phyloP scores from a whole-genome alignment of 1,140 invertebrate genomes.

The Calosoma granatense region DNA sequence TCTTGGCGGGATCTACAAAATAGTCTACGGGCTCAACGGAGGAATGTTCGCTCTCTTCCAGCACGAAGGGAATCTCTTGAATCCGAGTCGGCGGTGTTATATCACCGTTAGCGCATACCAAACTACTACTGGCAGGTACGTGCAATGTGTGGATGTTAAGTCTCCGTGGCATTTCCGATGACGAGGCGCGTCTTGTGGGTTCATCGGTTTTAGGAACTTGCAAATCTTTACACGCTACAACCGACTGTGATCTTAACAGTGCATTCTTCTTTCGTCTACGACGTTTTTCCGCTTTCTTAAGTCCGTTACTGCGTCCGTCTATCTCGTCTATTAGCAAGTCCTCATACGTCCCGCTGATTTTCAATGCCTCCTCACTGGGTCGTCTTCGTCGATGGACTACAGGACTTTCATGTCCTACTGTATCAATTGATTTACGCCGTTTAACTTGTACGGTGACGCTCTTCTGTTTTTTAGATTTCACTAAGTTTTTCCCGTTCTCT shows the following conservation, averaged over 20 bases:
- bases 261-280: slow-evolving; percentile 28
- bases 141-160: neutral
- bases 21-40: neutral
- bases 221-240: slow-evolving; percentile 20
- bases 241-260: slow-evolving; percentile 15
- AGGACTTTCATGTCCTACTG: slow-evolving; percentile 38
- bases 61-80: slow-evolving; percentile 28
- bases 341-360: slow-evolving; percentile 48
- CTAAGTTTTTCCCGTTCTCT: slow-evolving; percentile 31
- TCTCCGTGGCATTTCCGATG: neutral
- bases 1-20: neutral
- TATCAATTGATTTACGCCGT: slow-evolving; percentile 49
- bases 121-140: slow-evolving; percentile 14
- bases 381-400: slow-evolving; percentile 44
- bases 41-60: slow-evolving; percentile 29
- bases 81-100: slow-evolving; percentile 17
- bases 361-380: slow-evolving; percentile 68
- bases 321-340: slow-evolving; percentile 38
- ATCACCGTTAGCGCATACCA: slow-evolving; percentile 17
- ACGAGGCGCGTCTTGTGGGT: neutral
- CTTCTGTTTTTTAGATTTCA: slow-evolving; percentile 22
- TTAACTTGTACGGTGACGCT: slow-evolving; percentile 21
- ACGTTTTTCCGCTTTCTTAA: slow-evolving; percentile 35
- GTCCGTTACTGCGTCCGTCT: slow-evolving; percentile 31
- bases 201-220: neutral